A percentile compares a stretch with the other conserved stretches of the same genome.
phyloP scores from a whole-genome alignment of 1,140 invertebrate genomes.

The Polyergus mexicanus region DNA sequence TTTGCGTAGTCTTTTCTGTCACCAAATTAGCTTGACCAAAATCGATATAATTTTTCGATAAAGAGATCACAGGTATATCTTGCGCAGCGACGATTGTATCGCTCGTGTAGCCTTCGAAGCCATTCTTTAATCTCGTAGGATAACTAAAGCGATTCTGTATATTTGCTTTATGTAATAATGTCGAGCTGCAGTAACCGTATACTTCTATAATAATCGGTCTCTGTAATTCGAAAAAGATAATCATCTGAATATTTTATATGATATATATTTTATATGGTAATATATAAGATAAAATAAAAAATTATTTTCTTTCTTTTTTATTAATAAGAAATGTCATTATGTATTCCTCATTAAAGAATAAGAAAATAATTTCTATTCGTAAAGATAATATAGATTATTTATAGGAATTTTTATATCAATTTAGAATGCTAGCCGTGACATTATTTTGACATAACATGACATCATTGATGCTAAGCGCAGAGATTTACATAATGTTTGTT shows the following conservation, averaged over 20 bases:
- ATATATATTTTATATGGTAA: neutral
- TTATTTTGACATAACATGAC: neutral
- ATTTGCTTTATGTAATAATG: conserved; percentile 5
- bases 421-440: neutral
- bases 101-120: conserved; percentile 76
- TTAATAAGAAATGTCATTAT: neutral
- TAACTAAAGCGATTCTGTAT: conserved; percentile 26
- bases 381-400: neutral
- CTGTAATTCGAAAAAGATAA: conserved; percentile 65
- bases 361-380: neutral
- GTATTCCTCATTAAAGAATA: neutral
- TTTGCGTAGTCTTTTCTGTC: conserved; percentile 44
- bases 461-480: too few species aligned
- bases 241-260: neutral
- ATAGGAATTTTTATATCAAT: neutral
- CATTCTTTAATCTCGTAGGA: conserved; percentile 50
- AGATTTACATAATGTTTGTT: neutral
- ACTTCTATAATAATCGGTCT: conserved; percentile 78
- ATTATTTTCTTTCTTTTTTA: too few species aligned
- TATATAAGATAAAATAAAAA: too few species aligned
- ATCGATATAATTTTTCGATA: conserved; percentile 76
- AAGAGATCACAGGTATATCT: conserved; percentile 67
- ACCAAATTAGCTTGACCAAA: conserved; percentile 70
- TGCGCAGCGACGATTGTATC: conserved; percentile 59
- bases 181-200: conserved; percentile 70